A percentile compares a stretch with the other conserved stretches of the same genome.
phyloP scores from a whole-genome alignment of 2,113 vertebrate species.

The Oplegnathus fasciatus region DNA sequence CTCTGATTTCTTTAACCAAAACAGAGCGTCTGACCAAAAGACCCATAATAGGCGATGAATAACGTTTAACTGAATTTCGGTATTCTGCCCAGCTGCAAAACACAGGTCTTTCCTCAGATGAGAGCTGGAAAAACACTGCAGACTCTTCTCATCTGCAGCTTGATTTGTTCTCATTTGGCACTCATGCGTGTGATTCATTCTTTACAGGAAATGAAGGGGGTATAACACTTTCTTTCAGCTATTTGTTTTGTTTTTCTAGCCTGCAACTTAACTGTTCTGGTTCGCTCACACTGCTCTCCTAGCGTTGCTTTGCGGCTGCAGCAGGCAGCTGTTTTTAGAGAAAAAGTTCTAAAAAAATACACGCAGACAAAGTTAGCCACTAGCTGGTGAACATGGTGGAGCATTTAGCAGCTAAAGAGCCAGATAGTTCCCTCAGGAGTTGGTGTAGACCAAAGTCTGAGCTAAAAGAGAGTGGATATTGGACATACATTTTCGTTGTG shows the following conservation, averaged over 20 bases:
- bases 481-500: too few species aligned
- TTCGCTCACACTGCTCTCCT: background rate
- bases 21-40: background rate
- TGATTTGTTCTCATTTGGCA: slow-evolving; percentile 26
- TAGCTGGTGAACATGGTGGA: background rate
- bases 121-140: background rate
- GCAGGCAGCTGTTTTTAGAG: background rate
- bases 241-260: background rate
- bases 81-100: background rate
- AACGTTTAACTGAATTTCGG: background rate
- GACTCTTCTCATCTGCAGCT: background rate
- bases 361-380: background rate
- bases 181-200: slow-evolving; percentile 4
- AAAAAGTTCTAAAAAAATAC: too few species aligned
- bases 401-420: background rate
- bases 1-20: background rate
- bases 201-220: slow-evolving; percentile 23
- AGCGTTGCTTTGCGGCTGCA: background rate
- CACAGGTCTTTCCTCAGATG: background rate
- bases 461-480: too few species aligned
- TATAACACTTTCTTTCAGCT: background rate
- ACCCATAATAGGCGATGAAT: background rate
- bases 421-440: background rate
- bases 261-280: background rate
- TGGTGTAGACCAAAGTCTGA: too few species aligned